phyloP scores from a whole-genome alignment of 2,797 vertebrate species.

The Lagocephalus sceleratus region DNA sequence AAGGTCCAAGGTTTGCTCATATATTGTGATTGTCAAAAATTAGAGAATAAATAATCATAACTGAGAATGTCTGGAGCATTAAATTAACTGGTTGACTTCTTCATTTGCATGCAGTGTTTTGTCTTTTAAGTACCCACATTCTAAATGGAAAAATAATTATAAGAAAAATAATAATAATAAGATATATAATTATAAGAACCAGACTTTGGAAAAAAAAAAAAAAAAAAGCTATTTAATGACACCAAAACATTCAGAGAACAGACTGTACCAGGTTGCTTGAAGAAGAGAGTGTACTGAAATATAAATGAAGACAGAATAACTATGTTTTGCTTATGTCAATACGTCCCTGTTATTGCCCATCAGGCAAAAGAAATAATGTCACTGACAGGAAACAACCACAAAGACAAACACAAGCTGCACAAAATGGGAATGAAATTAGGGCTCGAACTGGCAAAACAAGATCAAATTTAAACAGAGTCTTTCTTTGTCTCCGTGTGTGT shows the following conservation, averaged over 20 bases:
- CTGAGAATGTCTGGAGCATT: too few relatives aligned
- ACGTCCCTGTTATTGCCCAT: slow-evolving; percentile 10
- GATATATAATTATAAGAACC: too few relatives aligned
- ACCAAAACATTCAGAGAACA: neutral
- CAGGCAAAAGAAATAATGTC: slow-evolving; percentile 15
- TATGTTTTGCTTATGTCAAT: slow-evolving; percentile 25
- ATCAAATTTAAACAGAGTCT: slow-evolving; percentile 4
- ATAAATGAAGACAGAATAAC: slow-evolving; percentile 13
- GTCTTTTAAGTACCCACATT: too few relatives aligned
- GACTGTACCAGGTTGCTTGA: slow-evolving; percentile 16
- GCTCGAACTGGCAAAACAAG: slow-evolving; percentile 13
- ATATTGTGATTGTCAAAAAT: too few relatives aligned
- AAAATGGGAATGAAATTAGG: neutral
- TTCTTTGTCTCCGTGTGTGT: too few relatives aligned
- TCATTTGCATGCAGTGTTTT: too few relatives aligned
- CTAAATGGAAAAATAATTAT: too few relatives aligned
- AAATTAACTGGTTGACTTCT: too few relatives aligned
- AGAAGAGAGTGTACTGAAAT: slow-evolving; percentile 21
- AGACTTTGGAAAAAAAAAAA: neutral
- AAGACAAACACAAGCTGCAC: slow-evolving; percentile 9
- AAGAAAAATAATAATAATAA: too few relatives aligned
- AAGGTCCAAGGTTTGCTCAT: too few relatives aligned
- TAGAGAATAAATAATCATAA: too few relatives aligned
- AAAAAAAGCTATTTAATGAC: neutral
- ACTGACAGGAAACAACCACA: neutral